Conservation (phyloP, 2,888 invertebrate species). For the Octonoba sinensis region DNA sequence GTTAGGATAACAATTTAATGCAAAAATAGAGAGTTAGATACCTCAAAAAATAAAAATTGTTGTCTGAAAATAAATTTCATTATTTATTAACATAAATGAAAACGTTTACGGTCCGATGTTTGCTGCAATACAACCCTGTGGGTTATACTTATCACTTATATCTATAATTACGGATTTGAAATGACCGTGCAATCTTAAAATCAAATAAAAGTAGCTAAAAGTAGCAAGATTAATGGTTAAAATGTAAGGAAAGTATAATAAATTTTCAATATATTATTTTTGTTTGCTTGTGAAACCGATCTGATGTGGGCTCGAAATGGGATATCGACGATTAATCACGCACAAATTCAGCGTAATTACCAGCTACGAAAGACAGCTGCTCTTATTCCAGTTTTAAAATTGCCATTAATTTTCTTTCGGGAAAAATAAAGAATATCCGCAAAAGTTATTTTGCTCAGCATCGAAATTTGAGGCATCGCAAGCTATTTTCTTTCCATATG, state of each 20-base stretch:
- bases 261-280: slow-evolving; percentile 40
- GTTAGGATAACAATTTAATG: no score
- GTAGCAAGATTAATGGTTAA: slow-evolving; percentile 32
- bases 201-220: slow-evolving; percentile 4
- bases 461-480: no score
- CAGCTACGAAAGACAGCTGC: slow-evolving; percentile 50
- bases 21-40: no score
- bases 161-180: no score
- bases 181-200: not conserved
- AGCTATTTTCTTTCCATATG: no score
- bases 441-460: slow-evolving; percentile 23
- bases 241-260: slow-evolving; percentile 30
- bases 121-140: no score
- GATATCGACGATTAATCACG: slow-evolving; percentile 50
- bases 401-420: slow-evolving; percentile 46
- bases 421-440: slow-evolving; percentile 20
- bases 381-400: slow-evolving; percentile 51
- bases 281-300: slow-evolving; percentile 21
- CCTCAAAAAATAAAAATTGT: no score
- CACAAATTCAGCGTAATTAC: slow-evolving; percentile 44
- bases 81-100: no score
- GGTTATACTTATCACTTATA: no score
- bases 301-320: slow-evolving; percentile 29
- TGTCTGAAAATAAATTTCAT: no score
- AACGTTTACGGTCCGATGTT: no score